A percentile compares a stretch with the other conserved stretches of the same genome.
phyloP scores from a whole-genome alignment of 2,113 vertebrate genomes.

The Bos indicus region DNA sequence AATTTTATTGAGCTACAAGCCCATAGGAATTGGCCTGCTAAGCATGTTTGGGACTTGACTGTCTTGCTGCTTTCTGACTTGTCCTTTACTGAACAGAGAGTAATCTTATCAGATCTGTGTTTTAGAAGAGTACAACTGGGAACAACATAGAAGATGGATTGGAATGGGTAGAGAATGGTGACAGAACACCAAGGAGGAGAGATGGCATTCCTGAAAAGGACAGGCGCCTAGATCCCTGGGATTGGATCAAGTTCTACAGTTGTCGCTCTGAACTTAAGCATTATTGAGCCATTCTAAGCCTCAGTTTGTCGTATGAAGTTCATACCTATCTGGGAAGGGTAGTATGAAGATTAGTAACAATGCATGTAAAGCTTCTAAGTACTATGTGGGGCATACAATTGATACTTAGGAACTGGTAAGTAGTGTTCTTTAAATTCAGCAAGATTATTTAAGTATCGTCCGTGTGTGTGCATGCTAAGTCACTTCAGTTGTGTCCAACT shows the following conservation, averaged over 20 bases:
- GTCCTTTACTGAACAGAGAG: background rate
- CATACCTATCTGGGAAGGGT: background rate
- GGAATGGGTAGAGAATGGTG: background rate
- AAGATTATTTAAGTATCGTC: background rate
- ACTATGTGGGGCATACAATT: background rate
- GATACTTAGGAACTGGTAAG: background rate
- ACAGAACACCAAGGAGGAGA: background rate
- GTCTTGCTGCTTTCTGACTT: slow-evolving; percentile 12
- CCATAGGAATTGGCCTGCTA: background rate
- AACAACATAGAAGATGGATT: background rate
- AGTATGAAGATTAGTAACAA: background rate
- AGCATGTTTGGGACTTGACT: slow-evolving; percentile 6
- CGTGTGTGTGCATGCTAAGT: background rate
- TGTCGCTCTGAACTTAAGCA: slow-evolving; percentile 10
- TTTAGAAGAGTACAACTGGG: background rate
- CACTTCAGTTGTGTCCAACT: background rate
- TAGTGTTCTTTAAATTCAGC: slow-evolving; percentile 20
- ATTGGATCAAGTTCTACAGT: background rate
- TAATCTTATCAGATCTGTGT: background rate
- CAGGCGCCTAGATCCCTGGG: background rate
- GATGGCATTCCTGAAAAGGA: background rate
- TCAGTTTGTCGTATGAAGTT: slow-evolving; percentile 20
- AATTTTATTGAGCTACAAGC: background rate
- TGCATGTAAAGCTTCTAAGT: background rate
- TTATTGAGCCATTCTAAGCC: background rate